Evolutionary conservation across 2,888 invertebrate species (phyloP), one percentile per base, ranked within the genome.

Genomic region (Agonopterix heracliana): DNA sequence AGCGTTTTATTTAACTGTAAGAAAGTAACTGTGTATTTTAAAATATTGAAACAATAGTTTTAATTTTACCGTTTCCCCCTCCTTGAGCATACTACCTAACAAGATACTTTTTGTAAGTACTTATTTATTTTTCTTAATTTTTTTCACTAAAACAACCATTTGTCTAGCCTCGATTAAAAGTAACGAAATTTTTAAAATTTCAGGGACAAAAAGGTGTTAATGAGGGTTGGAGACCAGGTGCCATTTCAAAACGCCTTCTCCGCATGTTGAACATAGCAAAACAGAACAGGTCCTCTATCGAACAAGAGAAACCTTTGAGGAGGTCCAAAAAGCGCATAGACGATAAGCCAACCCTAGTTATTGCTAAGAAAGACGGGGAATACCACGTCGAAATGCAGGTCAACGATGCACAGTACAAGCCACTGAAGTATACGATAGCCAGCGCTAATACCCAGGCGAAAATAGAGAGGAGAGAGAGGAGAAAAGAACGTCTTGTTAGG

Each of bases 141-240:
- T 13, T 2, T 38, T 38, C 10, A 26, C 26, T 26, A 38, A 10
- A 38, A 26, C 26, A 26, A 9, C 38, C 3, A 26, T 38, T 36
- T 38, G 38, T 7, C n/a, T 9, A 9, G 2, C 10, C n/a, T 38
- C 38, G 8, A 35, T 35, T 10, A n/a, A 38, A n/a, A 9, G 38
- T 10, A 38, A 1, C 2, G 38, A 9, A 1, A 10, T 38, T 3
- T n/a, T 38, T 38, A 5, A 4, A 38, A 38, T 38, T 38, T 38
- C 38, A 38, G 38, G 38, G 10, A 9, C 9, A n/a, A 38, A 5
- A 61, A n/a, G 61, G 64, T 36, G 26, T 26, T 7, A 26, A 26
- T 5, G 26, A 26, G 7, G 81, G 81, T 34, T 88, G 87, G 87
- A 78, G 63, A 50, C 87, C 87, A 2, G 87, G 87, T 0, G 86